Conservation (phyloP, 2,888 invertebrate species). For the Cyclophora punctaria region DNA sequence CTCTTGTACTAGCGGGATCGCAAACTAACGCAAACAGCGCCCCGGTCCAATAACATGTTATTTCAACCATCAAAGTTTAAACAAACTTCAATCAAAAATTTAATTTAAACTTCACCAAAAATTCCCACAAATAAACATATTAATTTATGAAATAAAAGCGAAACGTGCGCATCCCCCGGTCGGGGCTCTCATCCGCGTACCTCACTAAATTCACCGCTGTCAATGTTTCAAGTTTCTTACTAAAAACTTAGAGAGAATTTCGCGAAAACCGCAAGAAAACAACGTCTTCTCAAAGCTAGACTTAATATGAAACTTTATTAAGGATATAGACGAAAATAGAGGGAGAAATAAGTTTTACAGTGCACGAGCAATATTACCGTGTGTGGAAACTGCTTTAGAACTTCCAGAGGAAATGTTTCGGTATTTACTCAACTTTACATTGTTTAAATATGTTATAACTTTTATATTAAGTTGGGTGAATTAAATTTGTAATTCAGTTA, state of each 20-base stretch:
- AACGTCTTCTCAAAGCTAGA: conserved; percentile 14
- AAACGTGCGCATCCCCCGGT: too few species aligned
- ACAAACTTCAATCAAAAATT: too few species aligned
- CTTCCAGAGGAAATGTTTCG: not conserved
- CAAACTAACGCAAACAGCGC: too few species aligned
- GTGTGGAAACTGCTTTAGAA: not conserved
- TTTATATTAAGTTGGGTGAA: conserved; percentile 14
- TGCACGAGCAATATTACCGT: not conserved
- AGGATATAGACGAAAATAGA: conserved; percentile 16
- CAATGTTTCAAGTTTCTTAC: conserved; percentile 46
- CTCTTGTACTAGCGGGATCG: too few species aligned
- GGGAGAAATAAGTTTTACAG: conserved; percentile 7
- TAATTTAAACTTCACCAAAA: too few species aligned
- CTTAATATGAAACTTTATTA: conserved; percentile 32
- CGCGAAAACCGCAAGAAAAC: conserved; percentile 19
- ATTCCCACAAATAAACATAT: too few species aligned
- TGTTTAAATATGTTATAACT: conserved; percentile 1
- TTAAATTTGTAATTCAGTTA: conserved; percentile 4
- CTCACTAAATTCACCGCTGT: conserved; percentile 46
- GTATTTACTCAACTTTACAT: too few species aligned
- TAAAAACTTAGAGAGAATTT: conserved; percentile 32
- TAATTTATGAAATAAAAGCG: too few species aligned
- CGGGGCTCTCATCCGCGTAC: not conserved
- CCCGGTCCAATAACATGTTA: too few species aligned
- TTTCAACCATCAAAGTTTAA: too few species aligned